Evolutionary conservation across 1,140 invertebrate species (phyloP), one percentile per base, ranked within the genome.

Genomic region (Trachymyrmex septentrionalis): DNA sequence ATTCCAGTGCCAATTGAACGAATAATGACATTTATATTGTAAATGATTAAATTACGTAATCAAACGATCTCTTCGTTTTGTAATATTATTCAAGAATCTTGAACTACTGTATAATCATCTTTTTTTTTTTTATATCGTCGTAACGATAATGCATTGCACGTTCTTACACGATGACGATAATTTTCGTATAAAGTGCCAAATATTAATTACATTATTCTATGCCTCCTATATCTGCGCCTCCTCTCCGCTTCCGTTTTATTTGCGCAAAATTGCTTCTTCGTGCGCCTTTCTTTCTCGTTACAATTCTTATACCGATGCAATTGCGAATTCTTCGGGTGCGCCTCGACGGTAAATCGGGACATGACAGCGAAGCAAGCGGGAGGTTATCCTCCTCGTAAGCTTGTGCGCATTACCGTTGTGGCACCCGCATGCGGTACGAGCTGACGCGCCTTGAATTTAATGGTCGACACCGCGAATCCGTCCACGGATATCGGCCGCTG

Each of bases 361-460:
- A 50, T n/a, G 53, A 53, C 34, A 61, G n/a, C 14, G 53, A 71
- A 50, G 16, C 16, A n/a, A 19, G 34, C 24, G 55, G n/a, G 34
- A 9, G 38, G 10, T 48, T 48, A 44, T 64, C 44, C 19, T 30
- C 14, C 48, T 27, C 14, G 75, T n/a, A 63, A 59, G 38, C 53
- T 82, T 34, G 24, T 84, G 80, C 55, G 55, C 55, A 63, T 30
- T 38, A 38, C 38, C 55, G 69, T 75, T 75, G 9, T 63, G 85
- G 21, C 76, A 24, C 88, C 89, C 89, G 89, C 89, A 90, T 90
- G 71, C 72, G 76, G 44, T 44, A 19, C 64, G 19, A 34, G 16
- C 34, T 48, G 89, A 88, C 86, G 88, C 87, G 88, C 64, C 57
- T 78, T 66, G 89, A 88, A 90, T 90, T 90, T 86, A 91, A 90